Evolutionary conservation across 2,888 invertebrate species (phyloP).

Genomic region (Endomychus coccineus): DNA sequence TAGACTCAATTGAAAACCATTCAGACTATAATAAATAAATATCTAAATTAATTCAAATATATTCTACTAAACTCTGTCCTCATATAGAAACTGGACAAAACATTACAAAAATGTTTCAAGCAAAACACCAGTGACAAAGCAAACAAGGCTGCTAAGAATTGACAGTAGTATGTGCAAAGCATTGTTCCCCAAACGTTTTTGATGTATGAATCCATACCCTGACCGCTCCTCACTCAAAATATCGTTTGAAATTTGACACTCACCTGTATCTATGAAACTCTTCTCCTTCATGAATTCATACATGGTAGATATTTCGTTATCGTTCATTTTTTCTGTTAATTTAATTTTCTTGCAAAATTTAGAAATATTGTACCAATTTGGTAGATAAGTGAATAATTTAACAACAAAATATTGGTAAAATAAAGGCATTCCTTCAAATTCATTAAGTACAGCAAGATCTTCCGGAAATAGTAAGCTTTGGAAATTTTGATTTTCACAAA

Average conservation of each 20-base stretch:
- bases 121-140: too few relatives aligned
- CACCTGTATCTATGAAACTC: slow-evolving; percentile 27
- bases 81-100: too few relatives aligned
- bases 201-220: too few relatives aligned
- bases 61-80: too few relatives aligned
- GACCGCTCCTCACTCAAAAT: slow-evolving; percentile 1
- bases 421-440: slow-evolving; percentile 18
- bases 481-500: slow-evolving; percentile 1
- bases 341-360: slow-evolving; percentile 22
- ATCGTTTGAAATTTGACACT: slow-evolving; percentile 1
- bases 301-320: slow-evolving; percentile 23
- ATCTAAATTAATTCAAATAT: too few relatives aligned
- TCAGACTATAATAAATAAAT: too few relatives aligned
- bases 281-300: slow-evolving; percentile 22
- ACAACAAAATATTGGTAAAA: slow-evolving; percentile 25
- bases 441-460: slow-evolving; percentile 12
- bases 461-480: slow-evolving; percentile 5
- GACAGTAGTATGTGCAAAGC: too few relatives aligned
- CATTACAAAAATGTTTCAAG: too few relatives aligned
- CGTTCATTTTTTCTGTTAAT: slow-evolving; percentile 16
- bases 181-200: too few relatives aligned
- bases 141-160: too few relatives aligned
- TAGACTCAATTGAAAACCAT: too few relatives aligned
- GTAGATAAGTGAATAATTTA: slow-evolving; percentile 26
- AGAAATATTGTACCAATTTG: slow-evolving; percentile 27